Conservation (phyloP, 1,140 invertebrate genomes). For the Teleopsis dalmanni region DNA sequence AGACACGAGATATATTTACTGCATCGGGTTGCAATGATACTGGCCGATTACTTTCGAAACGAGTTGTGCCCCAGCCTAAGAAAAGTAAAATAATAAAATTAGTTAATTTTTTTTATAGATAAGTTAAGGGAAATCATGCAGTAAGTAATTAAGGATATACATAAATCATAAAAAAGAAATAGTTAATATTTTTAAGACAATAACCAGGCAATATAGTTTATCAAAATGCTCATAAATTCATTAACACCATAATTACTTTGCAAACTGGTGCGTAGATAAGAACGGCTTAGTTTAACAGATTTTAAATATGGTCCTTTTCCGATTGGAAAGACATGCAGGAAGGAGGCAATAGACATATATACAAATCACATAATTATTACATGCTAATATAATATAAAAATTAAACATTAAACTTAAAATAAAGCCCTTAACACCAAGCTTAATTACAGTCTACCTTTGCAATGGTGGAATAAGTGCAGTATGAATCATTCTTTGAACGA, state of each 20-base stretch:
- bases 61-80: slow-evolving; percentile 38
- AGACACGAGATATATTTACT: slow-evolving; percentile 36
- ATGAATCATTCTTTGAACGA: too few relatives aligned
- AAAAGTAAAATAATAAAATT: not conserved
- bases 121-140: not conserved
- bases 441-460: too few relatives aligned
- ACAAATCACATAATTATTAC: not conserved
- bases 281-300: slow-evolving; percentile 33
- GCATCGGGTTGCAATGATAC: slow-evolving; percentile 40
- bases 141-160: not conserved
- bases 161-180: not conserved
- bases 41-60: slow-evolving; percentile 38
- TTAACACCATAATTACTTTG: slow-evolving; percentile 30
- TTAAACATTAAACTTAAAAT: too few relatives aligned
- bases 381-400: not conserved
- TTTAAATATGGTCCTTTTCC: slow-evolving; percentile 15
- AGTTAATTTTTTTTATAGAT: not conserved
- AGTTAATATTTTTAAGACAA: not conserved
- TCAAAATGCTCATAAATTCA: too few relatives aligned
- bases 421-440: not conserved
- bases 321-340: not conserved
- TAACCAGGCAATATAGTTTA: too few relatives aligned
- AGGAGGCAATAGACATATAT: not conserved
- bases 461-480: too few relatives aligned
- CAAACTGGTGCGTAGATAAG: slow-evolving; percentile 39